phyloP scores from a whole-genome alignment of 2,888 invertebrate species.

The Allolobophora icterica region DNA sequence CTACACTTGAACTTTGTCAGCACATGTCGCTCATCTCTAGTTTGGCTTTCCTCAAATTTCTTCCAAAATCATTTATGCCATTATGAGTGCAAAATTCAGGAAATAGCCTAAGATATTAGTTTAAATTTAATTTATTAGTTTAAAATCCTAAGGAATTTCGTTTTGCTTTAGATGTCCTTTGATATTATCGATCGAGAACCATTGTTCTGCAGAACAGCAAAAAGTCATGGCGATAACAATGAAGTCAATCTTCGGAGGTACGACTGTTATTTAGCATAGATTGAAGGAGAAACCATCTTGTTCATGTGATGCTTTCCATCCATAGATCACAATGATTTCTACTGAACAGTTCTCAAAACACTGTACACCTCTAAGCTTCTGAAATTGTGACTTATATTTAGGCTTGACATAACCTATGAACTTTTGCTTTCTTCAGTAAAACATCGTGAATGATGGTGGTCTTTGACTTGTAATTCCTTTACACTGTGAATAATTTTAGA shows the following conservation, averaged over 20 bases:
- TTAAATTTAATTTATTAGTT: no score
- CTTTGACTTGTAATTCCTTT: not conserved
- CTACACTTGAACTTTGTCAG: not conserved
- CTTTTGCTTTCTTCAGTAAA: no score
- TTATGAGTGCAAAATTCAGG: not conserved
- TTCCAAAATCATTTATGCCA: not conserved
- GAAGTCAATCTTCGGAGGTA: constrained; percentile 54
- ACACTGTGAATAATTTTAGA: not conserved
- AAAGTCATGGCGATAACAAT: constrained; percentile 60
- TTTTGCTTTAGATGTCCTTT: constrained; percentile 58
- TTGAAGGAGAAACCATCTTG: not conserved
- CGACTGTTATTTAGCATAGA: not conserved
- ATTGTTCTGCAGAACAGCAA: constrained; percentile 64
- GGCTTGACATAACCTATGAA: no score
- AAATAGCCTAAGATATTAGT: no score
- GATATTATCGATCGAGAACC: constrained; percentile 65
- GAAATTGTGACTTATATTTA: no score
- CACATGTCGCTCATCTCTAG: not conserved
- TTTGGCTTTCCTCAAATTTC: not conserved
- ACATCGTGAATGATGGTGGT: not conserved
- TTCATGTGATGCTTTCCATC: not conserved
- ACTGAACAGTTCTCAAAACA: not conserved
- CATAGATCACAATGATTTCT: not conserved
- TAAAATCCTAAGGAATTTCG: not conserved
- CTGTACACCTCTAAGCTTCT: not conserved